Evolutionary conservation across 2,797 vertebrate genomes (phyloP).

Genomic region (Bradypodion ventrale): DNA sequence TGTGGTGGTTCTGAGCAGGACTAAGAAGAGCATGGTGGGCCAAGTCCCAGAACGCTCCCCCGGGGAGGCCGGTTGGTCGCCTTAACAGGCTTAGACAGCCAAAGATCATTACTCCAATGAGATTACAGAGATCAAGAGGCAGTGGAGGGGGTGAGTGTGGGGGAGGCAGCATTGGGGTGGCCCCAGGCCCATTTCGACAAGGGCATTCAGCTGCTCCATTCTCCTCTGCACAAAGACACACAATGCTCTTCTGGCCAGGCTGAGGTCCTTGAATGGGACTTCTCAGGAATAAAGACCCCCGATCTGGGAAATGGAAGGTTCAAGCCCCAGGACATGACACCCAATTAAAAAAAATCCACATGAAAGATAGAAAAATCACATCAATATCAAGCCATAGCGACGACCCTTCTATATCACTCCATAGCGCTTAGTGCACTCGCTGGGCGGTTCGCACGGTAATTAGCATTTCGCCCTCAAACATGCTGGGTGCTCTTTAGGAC

Average conservation of each 20-base stretch:
- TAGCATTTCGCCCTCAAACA: no score
- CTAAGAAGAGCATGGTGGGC: not conserved
- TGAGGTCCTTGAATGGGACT: not conserved
- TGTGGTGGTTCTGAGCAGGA: not conserved
- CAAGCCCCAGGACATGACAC: no score
- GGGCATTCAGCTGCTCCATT: not conserved
- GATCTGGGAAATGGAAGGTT: not conserved
- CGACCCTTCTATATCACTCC: no score
- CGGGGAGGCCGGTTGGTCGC: not conserved
- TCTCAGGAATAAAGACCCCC: not conserved
- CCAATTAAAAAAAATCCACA: no score
- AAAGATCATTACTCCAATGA: constrained; percentile 4
- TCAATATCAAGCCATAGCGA: no score
- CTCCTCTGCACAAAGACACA: not conserved
- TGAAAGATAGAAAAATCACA: no score
- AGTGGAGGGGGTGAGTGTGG: no score
- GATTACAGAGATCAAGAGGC: not conserved
- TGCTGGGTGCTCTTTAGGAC: no score
- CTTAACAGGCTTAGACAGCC: constrained; percentile 22
- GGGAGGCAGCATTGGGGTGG: not conserved
- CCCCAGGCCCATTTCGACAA: not conserved
- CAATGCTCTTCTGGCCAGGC: not conserved
- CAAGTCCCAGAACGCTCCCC: not conserved
- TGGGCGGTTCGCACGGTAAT: no score
- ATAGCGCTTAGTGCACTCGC: no score